Evolutionary conservation across 2,888 invertebrate species (phyloP), one percentile per base, ranked within the genome.

Genomic region (Empis livida): DNA sequence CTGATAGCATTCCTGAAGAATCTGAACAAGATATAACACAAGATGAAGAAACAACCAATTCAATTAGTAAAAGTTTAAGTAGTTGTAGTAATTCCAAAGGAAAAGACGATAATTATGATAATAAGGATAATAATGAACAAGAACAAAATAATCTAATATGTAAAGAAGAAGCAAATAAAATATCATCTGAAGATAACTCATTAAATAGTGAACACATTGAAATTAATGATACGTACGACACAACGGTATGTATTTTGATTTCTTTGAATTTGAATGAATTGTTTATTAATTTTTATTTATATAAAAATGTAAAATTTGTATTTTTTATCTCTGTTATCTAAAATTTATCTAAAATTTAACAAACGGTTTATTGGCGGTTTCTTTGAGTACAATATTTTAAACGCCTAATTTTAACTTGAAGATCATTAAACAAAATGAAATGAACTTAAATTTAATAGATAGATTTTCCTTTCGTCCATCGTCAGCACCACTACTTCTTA

Each of bases 1-100:
- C 62, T 38, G 61, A 66, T 53, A 63, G 62, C 59, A 62, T 61
- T 61, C 63, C 62, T 35, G 65, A 63, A 55, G 62, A 67, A 58
- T 60, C 61, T 27, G 61, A 59, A 44, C 62, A 63, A 49, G 65
- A 65, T 47, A 57, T 63, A 45, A 58, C 58, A 14, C 56, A 60
- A 53, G 59, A 53, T 49, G 54, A 52, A 9, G 39, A 39, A 39
- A 17, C 20, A 16, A 23, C 23, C 8, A 23, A 41, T 10, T 14
- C n/a, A 13, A 20, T 20, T 23, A 14, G 17, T 41, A 13, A 40
- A 6, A 41, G n/a, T 5, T 14, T 14, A 23, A 11, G 20, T 40
- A 20, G 27, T 41, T 32, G 11, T n/a, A 35, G 41, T 20, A 23
- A 41, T 41, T 11, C n/a, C 27, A 14, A 41, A 41, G 23, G 17